A percentile compares a stretch with the other conserved stretches of the same genome.
These are phyloP conservation scores for Chromis chromis DNA, from an alignment of 2,797 vertebrate species.

Conservation along the genomic window DNA sequence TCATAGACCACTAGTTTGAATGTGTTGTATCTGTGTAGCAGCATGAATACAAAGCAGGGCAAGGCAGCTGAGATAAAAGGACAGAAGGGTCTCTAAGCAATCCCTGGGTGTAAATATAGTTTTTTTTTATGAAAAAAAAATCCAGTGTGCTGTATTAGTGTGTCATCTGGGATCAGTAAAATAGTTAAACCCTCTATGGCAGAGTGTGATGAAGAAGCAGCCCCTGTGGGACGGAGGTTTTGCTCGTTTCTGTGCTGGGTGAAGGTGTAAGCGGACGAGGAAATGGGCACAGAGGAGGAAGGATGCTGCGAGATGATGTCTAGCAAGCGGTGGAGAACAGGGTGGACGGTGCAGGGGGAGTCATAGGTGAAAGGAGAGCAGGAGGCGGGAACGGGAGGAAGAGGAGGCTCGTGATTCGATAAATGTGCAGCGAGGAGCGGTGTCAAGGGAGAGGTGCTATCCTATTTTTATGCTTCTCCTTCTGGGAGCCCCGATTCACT, in stretches of 20 bases:
- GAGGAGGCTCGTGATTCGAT: constrained; percentile 68
- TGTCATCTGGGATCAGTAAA: constrained; percentile 64
- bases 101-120: constrained; percentile 71
- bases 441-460: constrained; percentile 72
- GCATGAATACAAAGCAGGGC: constrained; percentile 71
- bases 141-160: constrained; percentile 55
- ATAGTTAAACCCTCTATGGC: constrained; percentile 43
- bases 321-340: constrained; percentile 33
- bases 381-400: constrained; percentile 27
- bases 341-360: constrained; percentile 38
- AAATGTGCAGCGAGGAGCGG: constrained; percentile 67
- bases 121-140: constrained; percentile 66
- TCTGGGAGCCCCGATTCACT: constrained; percentile 74
- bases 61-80: constrained; percentile 56
- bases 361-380: constrained; percentile 64
- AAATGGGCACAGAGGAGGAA: constrained; percentile 41
- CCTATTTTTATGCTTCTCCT: constrained; percentile 81
- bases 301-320: constrained; percentile 38
- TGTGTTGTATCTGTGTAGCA: constrained; percentile 59
- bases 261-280: constrained; percentile 53
- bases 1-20: constrained; percentile 66
- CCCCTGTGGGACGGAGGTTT: constrained; percentile 58
- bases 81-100: constrained; percentile 52
- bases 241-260: constrained; percentile 46
- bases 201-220: constrained; percentile 50